phyloP scores from a whole-genome alignment of 2,797 vertebrate species.

The Darevskia nairensis region DNA sequence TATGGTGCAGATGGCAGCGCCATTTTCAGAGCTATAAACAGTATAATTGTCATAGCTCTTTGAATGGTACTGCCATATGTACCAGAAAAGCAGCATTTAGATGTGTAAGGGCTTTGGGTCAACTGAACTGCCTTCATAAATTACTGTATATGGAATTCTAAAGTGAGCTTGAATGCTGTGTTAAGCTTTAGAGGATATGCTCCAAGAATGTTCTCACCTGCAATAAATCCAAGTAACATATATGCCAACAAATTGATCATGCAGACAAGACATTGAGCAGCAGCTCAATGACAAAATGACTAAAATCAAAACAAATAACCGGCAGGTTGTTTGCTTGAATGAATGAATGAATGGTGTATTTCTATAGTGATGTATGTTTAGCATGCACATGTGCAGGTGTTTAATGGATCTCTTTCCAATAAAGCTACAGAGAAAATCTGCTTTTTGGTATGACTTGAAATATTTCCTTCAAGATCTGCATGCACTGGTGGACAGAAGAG shows the following conservation, averaged over 20 bases:
- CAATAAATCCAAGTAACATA: background rate
- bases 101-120: constrained; percentile 55
- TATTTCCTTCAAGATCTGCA: background rate
- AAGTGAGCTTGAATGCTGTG: constrained; percentile 36
- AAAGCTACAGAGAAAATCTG: background rate
- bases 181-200: constrained; percentile 42
- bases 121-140: constrained; percentile 54
- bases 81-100: constrained; percentile 77
- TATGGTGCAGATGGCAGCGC: constrained; percentile 89
- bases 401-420: background rate
- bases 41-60: constrained; percentile 91
- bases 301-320: constrained; percentile 15
- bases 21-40: constrained; percentile 96
- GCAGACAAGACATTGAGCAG: constrained; percentile 4
- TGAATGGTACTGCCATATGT: constrained; percentile 95
- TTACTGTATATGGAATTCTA: constrained; percentile 45
- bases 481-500: background rate
- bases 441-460: background rate
- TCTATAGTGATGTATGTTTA: background rate
- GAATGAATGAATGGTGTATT: background rate
- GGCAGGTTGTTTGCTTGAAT: background rate
- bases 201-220: constrained; percentile 37
- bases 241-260: background rate
- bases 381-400: background rate
- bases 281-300: constrained; percentile 1